Evolutionary conservation across 2,888 invertebrate genomes (phyloP).

Genomic region (Rhorus exstirpatorius): DNA sequence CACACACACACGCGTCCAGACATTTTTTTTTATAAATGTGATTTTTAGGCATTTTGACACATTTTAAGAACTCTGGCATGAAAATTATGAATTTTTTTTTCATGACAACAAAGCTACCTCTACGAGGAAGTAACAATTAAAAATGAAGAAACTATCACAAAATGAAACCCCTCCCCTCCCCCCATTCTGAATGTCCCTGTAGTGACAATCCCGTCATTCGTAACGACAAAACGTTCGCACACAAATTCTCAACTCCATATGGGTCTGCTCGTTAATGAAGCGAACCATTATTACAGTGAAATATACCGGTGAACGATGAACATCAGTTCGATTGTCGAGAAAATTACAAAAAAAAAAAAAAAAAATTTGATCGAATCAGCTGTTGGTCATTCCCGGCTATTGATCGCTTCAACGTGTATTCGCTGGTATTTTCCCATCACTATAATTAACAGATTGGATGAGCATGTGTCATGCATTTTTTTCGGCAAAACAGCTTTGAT

Average conservation of each 20-base stretch:
- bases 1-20: too few species aligned
- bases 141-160: too few species aligned
- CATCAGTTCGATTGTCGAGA: conserved; percentile 10
- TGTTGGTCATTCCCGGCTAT: conserved; percentile 25
- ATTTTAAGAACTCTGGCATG: too few species aligned
- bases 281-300: conserved; percentile 48
- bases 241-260: conserved; percentile 18
- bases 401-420: conserved; percentile 23
- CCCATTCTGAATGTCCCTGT: conserved; percentile 9
- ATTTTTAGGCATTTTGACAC: too few species aligned
- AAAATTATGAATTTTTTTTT: too few species aligned
- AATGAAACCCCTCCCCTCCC: too few species aligned
- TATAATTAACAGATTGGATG: conserved; percentile 7
- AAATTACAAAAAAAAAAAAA: too few species aligned
- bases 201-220: conserved; percentile 17
- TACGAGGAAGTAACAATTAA: too few species aligned
- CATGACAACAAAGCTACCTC: too few species aligned
- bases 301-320: conserved; percentile 26
- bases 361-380: conserved; percentile 6
- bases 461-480: neutral
- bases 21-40: too few species aligned
- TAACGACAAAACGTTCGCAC: conserved; percentile 21
- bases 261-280: conserved; percentile 36
- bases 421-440: conserved; percentile 1
- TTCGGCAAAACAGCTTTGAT: neutral